These are phyloP conservation scores for Falcunculus frontatus DNA, from an alignment of 2,113 vertebrate species.

Conservation along the genomic window DNA sequence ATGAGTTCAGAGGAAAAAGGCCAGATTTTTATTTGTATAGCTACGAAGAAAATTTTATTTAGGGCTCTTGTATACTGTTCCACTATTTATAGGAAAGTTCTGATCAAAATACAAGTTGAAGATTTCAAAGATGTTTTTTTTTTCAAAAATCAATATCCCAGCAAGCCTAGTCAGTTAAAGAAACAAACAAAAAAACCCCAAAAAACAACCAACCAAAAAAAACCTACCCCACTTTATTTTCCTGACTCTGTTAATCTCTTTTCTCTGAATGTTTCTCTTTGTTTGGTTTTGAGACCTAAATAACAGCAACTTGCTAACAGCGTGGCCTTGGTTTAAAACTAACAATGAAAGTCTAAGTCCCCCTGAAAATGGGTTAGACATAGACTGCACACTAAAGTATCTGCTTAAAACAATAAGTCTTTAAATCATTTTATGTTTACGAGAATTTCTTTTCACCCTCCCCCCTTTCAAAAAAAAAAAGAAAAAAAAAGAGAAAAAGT, in stretches of 20 bases:
- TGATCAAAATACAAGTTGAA: background rate
- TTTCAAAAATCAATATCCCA: background rate
- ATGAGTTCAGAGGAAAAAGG: background rate
- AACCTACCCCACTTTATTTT: background rate
- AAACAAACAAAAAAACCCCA: background rate
- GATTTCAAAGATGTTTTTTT: background rate
- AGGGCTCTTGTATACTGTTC: background rate
- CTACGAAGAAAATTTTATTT: background rate
- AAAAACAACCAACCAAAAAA: background rate
- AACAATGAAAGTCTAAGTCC: background rate
- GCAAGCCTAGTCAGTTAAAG: background rate
- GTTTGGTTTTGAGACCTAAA: conserved; percentile 12
- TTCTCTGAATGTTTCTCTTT: conserved; percentile 1
- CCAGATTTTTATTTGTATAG: background rate
- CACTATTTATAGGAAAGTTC: background rate
- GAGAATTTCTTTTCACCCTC: background rate
- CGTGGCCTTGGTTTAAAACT: background rate
- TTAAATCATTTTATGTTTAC: conserved; percentile 50
- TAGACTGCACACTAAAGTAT: background rate
- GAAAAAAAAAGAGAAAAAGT: background rate
- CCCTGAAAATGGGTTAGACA: background rate
- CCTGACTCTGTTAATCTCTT: background rate
- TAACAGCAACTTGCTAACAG: conserved; percentile 22
- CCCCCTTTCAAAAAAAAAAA: background rate
- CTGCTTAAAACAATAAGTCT: background rate